Evolutionary conservation across 2,888 invertebrate species (phyloP).

Genomic region (Hoplodrina ambigua): DNA sequence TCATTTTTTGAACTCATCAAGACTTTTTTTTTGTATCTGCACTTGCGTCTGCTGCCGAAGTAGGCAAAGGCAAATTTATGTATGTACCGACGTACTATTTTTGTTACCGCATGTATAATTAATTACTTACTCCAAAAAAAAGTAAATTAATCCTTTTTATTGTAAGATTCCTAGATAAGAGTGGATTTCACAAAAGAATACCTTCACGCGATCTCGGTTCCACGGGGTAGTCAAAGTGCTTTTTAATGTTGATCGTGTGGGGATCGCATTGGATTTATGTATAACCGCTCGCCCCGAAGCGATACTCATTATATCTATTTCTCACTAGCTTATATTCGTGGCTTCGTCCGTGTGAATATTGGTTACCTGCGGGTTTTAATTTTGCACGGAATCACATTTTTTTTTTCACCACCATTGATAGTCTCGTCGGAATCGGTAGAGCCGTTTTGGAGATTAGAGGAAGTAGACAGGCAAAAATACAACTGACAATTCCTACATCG

Average conservation of each 20-base stretch:
- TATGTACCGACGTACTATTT: background rate
- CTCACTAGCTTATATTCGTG: background rate
- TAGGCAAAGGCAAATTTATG: too few relatives aligned
- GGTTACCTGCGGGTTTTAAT: too few relatives aligned
- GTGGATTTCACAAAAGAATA: conserved; percentile 16
- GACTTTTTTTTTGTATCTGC: too few relatives aligned
- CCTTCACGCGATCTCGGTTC: conserved; percentile 10
- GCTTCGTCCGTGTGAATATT: too few relatives aligned
- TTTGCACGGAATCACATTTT: too few relatives aligned
- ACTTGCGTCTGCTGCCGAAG: background rate
- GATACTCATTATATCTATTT: conserved; percentile 17
- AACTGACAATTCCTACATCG: too few relatives aligned
- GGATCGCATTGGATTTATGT: background rate
- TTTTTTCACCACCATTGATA: too few relatives aligned
- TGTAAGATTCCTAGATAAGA: conserved; percentile 21
- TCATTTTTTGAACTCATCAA: too few relatives aligned
- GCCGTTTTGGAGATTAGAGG: too few relatives aligned
- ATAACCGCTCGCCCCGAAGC: background rate
- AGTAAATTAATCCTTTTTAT: conserved; percentile 19
- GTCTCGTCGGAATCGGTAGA: too few relatives aligned
- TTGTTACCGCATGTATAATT: conserved; percentile 19
- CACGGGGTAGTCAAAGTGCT: conserved; percentile 36
- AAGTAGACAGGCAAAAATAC: too few relatives aligned
- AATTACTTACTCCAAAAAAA: conserved; percentile 15
- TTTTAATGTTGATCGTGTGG: conserved; percentile 41